phyloP scores from a whole-genome alignment of 2,888 invertebrate genomes.

The Pterostichus niger region DNA sequence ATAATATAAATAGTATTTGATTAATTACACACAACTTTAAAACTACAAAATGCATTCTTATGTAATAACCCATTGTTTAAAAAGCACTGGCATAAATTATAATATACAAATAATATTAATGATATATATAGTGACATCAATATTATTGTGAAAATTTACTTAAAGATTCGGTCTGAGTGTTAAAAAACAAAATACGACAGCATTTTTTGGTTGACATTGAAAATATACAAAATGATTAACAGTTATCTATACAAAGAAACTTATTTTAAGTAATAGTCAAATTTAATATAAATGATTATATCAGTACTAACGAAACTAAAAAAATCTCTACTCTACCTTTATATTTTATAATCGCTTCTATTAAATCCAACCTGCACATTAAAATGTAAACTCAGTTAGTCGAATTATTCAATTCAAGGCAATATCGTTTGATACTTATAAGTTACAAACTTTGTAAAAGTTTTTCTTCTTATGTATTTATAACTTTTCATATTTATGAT shows the following conservation, averaged over 20 bases:
- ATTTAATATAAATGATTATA: conserved; percentile 47
- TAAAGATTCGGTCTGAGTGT: background rate
- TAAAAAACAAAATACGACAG: conserved; percentile 19
- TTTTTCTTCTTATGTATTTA: conserved; percentile 18
- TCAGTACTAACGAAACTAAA: background rate
- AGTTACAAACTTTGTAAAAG: conserved; percentile 27
- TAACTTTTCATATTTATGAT: conserved; percentile 25
- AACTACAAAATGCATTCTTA: conserved; percentile 33
- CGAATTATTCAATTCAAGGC: conserved; percentile 37
- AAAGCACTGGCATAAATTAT: background rate
- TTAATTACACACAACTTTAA: conserved; percentile 18
- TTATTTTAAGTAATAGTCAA: conserved; percentile 20
- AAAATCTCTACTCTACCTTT: conserved; percentile 1
- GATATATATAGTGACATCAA: conserved; percentile 4
- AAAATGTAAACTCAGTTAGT: conserved; percentile 16
- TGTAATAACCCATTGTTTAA: background rate
- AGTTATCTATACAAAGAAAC: conserved; percentile 26
- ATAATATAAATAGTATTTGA: conserved; percentile 8
- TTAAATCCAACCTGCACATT: conserved; percentile 30
- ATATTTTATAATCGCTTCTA: conserved; percentile 24
- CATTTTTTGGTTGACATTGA: conserved; percentile 46
- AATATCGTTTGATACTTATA: conserved; percentile 44
- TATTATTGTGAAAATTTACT: conserved; percentile 13
- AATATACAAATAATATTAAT: conserved; percentile 14
- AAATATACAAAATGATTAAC: conserved; percentile 37